Evolutionary conservation across 1,140 invertebrate genomes (phyloP), one percentile per base, ranked within the genome.

Genomic region (Odontomachus brunneus): DNA sequence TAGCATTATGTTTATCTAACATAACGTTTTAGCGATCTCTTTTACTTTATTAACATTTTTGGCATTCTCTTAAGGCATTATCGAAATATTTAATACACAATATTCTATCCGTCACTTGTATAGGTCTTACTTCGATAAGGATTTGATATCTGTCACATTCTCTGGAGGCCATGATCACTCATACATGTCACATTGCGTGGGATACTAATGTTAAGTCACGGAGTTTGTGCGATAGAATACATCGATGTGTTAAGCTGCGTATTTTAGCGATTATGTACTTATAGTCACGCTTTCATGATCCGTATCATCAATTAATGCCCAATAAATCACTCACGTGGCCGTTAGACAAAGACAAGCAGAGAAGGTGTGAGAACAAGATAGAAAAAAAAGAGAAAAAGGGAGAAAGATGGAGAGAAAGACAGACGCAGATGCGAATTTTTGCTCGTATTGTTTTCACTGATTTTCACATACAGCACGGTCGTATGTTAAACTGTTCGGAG

Each of bases 281-380:
- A n/a, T 19, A 71, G 51, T 80, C 59, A 33, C 65, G 51, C 65
- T 57, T 71, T 80, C 51, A 38, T 57, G 65, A 80, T 71, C 71
- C 53, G 49, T 24, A 69, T 44, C 38, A 11, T 44, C 38, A 44
- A 44, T 71, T 80, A 69, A 80, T 59, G 14, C 4, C 22, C 59
- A 19, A 80, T 57, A 80, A 80, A 80, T 71, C n/a, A 33, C 66
- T 69, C 14, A 11, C 44, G 33, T 7, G 3, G 22, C 5, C 33
- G 15, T 49, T n/a, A 14, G 22, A 44, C 2, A 33, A 33, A 33
- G 2, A 33, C 5, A 33, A 33, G 29, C 29, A n/a, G 29, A 5
- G 5, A 33, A 33, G 29, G 5, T 33, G 29, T 33, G 29, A 33
- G 29, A n/a, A n/a, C n/a, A n/a, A n/a, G n/a, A 5, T 33, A 5